Base-by-base conservation (phyloP, 2,797 vertebrate genomes). In the Thripadectes ignobilis region DNA sequence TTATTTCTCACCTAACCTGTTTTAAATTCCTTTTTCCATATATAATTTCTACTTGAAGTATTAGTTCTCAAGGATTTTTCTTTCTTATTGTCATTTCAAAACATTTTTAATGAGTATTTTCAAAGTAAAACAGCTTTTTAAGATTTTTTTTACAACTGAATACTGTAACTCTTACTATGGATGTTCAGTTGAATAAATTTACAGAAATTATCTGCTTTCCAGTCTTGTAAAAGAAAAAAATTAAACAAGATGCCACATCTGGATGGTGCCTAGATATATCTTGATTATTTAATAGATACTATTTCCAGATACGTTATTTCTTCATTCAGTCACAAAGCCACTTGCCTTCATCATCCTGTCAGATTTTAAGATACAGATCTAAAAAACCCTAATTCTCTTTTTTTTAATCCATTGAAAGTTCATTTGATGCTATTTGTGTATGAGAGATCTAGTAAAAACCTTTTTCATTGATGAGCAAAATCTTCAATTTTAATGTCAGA, bases 311-410 rank as follows among this genome's bases (percentile, higher is more conserved):
- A 15, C 12, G 3, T 52, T 92, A 26, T 59, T 59, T 83, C 24
- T 92, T 77, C 21, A 20, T 68, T 45, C 18, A 63, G 17, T 69
- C 26, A 58, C 41, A 89, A 61, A 85, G 27, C 9, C 26, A 59
- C 29, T 58, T 82, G 19, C 15, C 8, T 83, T 80, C 27, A n/a
- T 46, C 18, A 67, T 83, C 52, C 13, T 73, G 6, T 82, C 49
- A 73, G 43, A 52, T 69, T 86, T 52, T 41, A 57, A 62, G 45
- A 41, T 67, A 79, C 14, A 59, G 23, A 55, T 73, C 4, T 34
- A 41, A 85, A 85, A 67, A 55, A 12, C 0, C 1, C 0, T 1
- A 2, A 24, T 46, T 69, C 52, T 76, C 3, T 41, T 71, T 63
- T 32, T 66, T 46, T 34, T 78, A 72, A 43, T 46, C 10, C 12